phyloP scores from a whole-genome alignment of 1,140 invertebrate genomes.

The Apis dorsata region DNA sequence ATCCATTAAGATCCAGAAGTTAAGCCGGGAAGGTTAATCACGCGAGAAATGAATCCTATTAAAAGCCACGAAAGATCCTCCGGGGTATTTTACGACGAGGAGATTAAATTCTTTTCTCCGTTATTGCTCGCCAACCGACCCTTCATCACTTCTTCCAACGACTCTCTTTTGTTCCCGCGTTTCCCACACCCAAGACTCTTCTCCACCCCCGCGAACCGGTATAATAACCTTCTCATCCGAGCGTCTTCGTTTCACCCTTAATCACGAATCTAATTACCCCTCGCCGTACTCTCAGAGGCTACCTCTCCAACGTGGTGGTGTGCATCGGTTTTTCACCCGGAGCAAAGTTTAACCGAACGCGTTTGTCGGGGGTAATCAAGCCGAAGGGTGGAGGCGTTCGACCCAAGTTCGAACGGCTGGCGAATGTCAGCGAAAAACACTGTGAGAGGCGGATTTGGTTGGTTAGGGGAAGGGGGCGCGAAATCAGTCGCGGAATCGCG shows the following conservation, averaged over 20 bases:
- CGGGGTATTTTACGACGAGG: constrained; percentile 8
- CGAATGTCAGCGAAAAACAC: constrained; percentile 48
- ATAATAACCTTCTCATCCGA: background rate
- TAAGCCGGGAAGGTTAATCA: constrained; percentile 14
- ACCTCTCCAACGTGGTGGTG: no score
- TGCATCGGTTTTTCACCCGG: constrained; percentile 32
- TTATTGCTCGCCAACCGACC: constrained; percentile 6
- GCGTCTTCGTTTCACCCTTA: constrained; percentile 48
- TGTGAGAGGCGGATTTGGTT: constrained; percentile 50
- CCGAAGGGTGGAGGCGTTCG: constrained; percentile 11
- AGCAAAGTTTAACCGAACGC: constrained; percentile 44
- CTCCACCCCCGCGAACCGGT: no score
- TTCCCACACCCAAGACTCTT: background rate
- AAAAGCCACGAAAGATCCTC: constrained; percentile 33
- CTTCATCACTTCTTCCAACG: constrained; percentile 8
- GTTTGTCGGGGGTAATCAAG: constrained; percentile 55
- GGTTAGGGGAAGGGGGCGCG: constrained; percentile 53
- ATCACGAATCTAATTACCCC: constrained; percentile 56
- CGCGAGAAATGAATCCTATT: constrained; percentile 31
- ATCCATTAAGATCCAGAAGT: background rate
- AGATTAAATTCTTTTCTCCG: constrained; percentile 34
- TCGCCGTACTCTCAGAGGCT: background rate
- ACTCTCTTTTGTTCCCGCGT: background rate
- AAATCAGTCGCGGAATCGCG: constrained; percentile 75
- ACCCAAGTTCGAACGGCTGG: constrained; percentile 23